A percentile compares a stretch with the other conserved stretches of the same genome.
phyloP scores from a whole-genome alignment of 2,888 invertebrate genomes.

The Aleiodes alternator region DNA sequence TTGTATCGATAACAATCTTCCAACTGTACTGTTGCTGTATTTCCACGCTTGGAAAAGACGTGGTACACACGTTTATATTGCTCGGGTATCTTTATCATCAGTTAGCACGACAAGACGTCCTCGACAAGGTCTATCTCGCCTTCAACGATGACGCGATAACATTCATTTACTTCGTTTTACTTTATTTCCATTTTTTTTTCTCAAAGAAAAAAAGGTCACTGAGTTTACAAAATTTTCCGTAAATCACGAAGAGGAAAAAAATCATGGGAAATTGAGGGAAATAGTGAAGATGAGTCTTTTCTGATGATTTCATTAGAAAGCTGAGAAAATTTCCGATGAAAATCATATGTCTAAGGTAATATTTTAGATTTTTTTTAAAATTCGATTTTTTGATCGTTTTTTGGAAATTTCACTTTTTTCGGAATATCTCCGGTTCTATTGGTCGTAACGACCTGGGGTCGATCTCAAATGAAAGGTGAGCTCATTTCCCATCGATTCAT shows the following conservation, averaged over 20 bases:
- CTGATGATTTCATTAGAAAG: too few species aligned
- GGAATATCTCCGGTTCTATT: too few species aligned
- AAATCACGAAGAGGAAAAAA: not conserved
- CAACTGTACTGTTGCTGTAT: not conserved
- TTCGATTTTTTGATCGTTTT: too few species aligned
- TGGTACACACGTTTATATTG: not conserved
- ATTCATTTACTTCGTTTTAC: not conserved
- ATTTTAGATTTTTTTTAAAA: too few species aligned
- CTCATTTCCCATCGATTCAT: too few species aligned
- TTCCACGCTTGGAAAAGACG: constrained; percentile 7
- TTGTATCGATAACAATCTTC: not conserved
- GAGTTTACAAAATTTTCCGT: not conserved
- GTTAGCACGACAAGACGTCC: constrained; percentile 18
- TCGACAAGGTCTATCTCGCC: constrained; percentile 38
- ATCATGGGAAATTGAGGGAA: too few species aligned
- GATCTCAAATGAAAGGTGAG: too few species aligned
- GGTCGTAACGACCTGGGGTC: too few species aligned
- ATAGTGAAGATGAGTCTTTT: too few species aligned
- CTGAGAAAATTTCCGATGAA: too few species aligned
- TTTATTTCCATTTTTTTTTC: not conserved
- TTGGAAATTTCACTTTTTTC: too few species aligned
- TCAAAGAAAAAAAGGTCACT: not conserved
- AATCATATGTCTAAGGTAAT: too few species aligned
- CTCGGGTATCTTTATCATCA: constrained; percentile 13
- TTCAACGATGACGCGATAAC: constrained; percentile 6